These are phyloP conservation scores for Rhyzopertha dominica DNA, from an alignment of 1,140 invertebrate genomes.

Conservation along the genomic window DNA sequence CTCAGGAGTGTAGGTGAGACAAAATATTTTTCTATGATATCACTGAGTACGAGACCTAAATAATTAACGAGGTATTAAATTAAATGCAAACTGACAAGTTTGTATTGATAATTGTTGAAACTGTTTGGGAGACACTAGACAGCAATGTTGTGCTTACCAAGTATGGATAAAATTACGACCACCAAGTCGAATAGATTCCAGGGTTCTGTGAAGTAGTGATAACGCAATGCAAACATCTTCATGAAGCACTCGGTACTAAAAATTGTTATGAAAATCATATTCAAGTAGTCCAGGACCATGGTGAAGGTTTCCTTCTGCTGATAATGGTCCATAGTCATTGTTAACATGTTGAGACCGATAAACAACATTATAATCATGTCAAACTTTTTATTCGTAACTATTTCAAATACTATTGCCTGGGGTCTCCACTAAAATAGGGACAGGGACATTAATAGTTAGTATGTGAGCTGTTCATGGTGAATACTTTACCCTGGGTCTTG, in stretches of 20 bases:
- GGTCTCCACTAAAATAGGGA: slow-evolving; percentile 78
- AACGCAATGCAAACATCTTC: slow-evolving; percentile 94
- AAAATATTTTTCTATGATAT: slow-evolving; percentile 96
- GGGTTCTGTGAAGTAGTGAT: slow-evolving; percentile 98
- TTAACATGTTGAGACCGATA: slow-evolving; percentile 97
- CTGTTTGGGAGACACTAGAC: too few relatives aligned
- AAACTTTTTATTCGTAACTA: slow-evolving; percentile 97
- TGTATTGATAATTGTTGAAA: too few relatives aligned
- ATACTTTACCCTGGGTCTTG: slow-evolving; percentile 79
- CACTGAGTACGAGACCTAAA: slow-evolving; percentile 88
- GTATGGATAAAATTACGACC: slow-evolving; percentile 96
- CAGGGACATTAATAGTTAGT: slow-evolving; percentile 22
- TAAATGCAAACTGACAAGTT: too few relatives aligned
- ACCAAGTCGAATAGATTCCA: slow-evolving; percentile 99
- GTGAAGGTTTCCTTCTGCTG: slow-evolving; percentile 79
- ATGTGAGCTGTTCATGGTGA: not conserved
- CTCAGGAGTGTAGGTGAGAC: slow-evolving; percentile 95
- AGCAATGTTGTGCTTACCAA: too few relatives aligned
- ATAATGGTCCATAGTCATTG: slow-evolving; percentile 97
- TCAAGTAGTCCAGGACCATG: slow-evolving; percentile 81
- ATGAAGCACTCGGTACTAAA: slow-evolving; percentile 96
- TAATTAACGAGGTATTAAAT: too few relatives aligned
- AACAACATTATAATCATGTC: slow-evolving; percentile 99
- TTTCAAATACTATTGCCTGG: slow-evolving; percentile 93
- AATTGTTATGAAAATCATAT: slow-evolving; percentile 97